Base-by-base conservation (phyloP, 2,113 vertebrate species). In the Tonatia bakeri region DNA sequence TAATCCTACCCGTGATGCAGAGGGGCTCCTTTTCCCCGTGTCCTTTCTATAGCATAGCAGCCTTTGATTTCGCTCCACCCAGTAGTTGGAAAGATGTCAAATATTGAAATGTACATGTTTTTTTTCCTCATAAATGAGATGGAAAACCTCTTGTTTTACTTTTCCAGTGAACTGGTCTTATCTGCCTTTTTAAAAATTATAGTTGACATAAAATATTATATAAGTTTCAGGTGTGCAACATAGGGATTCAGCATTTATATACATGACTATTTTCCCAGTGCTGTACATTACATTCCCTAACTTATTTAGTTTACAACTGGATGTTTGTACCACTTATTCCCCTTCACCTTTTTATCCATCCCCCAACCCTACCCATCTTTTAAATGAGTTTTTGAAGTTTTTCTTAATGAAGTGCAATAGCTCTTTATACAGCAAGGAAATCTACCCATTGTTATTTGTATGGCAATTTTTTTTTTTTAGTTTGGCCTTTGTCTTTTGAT, bases 401-500 rank as follows among this genome's bases (percentile, higher is more conserved):
- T 88, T 90, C 81, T 73, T 88, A 26, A 17, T 90, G 59, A 91
- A 50, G 5, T 83, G 24, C 14, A 38, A 73, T 19, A 40, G 17
- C n/a, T 87, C 47, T 91, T 82, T 69, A 90, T 33, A 69, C n/a
- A 67, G 19, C 52, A 94, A n/a, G 65, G 65, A 69, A 75, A 61
- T 90, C 70, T 69, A 28, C 43, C 73, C 14, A 87, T 70, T 94
- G 9, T 45, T 65, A 40, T 69, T 90, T 73, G 3, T 36, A 33
- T 52, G 88, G 24, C 38, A 91, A 0, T 26, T 40, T 45, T 81
- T 26, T 40, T 45, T 81, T 84, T 79, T 47, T 77, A 15, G 38
- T 70, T 90, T 94, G 13, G 84, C 36, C 40, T 70, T 90, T 80
- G 67, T 85, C 24, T 90, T 93, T 83, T 79, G 79, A 82, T 12